These are phyloP conservation scores for Progne subis DNA, from an alignment of 2,113 vertebrate species.

Conservation along the genomic window DNA sequence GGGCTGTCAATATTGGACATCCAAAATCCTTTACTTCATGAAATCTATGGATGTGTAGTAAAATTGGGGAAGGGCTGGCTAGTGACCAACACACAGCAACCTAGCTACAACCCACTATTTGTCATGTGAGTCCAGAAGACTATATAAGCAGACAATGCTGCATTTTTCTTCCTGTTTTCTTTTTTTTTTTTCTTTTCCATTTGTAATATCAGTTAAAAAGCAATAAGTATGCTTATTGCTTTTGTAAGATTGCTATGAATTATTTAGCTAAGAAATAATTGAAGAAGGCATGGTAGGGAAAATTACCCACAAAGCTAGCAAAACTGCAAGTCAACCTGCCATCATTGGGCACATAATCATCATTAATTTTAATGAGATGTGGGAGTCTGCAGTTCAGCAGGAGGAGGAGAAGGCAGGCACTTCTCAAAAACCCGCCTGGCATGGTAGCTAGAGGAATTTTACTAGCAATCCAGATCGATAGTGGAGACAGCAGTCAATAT, in stretches of 20 bases:
- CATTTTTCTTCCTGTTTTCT: not conserved
- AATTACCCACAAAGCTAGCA: constrained; percentile 31
- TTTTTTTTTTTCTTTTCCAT: not conserved
- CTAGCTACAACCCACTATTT: not conserved
- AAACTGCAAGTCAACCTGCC: constrained; percentile 33
- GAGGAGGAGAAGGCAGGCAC: not conserved
- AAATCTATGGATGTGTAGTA: not conserved
- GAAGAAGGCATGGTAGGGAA: constrained; percentile 2
- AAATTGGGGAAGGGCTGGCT: accelerated
- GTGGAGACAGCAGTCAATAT: constrained; percentile 58
- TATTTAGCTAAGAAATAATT: constrained; percentile 60
- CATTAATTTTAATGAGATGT: constrained; percentile 69
- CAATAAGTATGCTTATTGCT: constrained; percentile 11
- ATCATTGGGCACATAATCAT: not conserved
- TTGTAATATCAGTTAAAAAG: constrained; percentile 11
- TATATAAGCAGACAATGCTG: not conserved
- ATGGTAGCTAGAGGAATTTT: constrained; percentile 35
- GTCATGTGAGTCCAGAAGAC: not conserved
- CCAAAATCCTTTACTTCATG: not conserved
- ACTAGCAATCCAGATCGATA: constrained; percentile 69
- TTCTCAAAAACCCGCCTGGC: constrained; percentile 11
- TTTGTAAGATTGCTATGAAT: constrained; percentile 54
- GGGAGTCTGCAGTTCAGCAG: constrained; percentile 16
- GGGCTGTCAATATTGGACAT: not conserved
- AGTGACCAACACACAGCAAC: not conserved